Evolutionary conservation across 2,888 invertebrate genomes (phyloP).

Genomic region (Brachypalpus laphriformis): DNA sequence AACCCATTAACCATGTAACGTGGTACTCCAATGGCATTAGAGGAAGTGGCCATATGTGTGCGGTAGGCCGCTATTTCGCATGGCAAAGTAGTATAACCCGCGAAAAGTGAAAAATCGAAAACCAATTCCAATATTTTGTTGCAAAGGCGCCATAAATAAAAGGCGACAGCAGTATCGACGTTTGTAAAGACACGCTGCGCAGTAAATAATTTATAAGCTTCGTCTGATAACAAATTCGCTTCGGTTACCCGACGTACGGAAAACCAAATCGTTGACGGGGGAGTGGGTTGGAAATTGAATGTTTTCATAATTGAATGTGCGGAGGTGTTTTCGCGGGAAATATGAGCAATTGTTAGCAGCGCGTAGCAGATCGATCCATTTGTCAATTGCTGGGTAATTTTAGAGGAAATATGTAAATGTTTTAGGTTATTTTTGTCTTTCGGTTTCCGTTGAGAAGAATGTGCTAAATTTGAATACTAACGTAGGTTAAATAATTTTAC

Average conservation of each 20-base stretch:
- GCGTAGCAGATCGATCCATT: constrained; percentile 8
- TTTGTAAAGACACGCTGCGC: constrained; percentile 3
- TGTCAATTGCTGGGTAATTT: constrained; percentile 34
- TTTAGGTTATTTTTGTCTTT: not conserved
- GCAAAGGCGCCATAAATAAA: constrained; percentile 59
- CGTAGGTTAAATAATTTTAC: too few relatives aligned
- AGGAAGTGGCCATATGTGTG: constrained; percentile 44
- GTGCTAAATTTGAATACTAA: not conserved
- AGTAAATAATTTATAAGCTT: constrained; percentile 61
- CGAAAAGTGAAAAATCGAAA: constrained; percentile 68
- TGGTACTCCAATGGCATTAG: constrained; percentile 58
- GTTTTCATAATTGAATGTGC: constrained; percentile 24
- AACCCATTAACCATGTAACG: constrained; percentile 63
- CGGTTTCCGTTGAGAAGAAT: not conserved
- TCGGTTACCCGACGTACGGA: constrained; percentile 9
- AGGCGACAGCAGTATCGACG: constrained; percentile 13
- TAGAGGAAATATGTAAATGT: not conserved
- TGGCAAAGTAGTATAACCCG: constrained; percentile 28
- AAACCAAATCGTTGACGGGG: not conserved
- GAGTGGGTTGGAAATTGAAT: constrained; percentile 21
- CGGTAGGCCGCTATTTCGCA: constrained; percentile 31
- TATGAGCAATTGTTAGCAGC: constrained; percentile 35
- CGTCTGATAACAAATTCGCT: constrained; percentile 47
- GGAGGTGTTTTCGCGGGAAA: constrained; percentile 13
- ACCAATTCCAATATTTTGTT: constrained; percentile 63